Evolutionary conservation across 2,888 invertebrate species (phyloP), one percentile per base, ranked within the genome.

Genomic region (Patella caerulea): DNA sequence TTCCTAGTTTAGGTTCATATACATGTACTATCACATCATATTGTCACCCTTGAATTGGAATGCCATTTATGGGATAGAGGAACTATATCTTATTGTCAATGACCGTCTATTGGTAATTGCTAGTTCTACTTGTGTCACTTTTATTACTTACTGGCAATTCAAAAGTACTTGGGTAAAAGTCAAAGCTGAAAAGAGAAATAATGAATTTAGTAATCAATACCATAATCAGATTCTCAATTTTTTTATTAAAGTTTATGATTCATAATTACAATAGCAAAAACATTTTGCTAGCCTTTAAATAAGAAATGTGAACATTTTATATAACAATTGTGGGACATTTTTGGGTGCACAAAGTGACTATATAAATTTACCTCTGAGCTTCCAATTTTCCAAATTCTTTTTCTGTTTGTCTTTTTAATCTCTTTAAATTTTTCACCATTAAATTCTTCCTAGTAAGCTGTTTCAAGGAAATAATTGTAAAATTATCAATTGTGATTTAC

Each of bases 371-470:
- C 87, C 86, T 87, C 78, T 86, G 85, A 1, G 93, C 93, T 83
- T 93, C 93, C 2, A 86, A 83, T 76, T 91, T 91, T 15, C 90
- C 90, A 59, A 86, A 84, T 80, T 91, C 91, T 81, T 91, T 87
- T 73, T 92, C 92, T 17, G 90, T 80, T 73, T 88, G 89, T 81
- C 91, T 92, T 83, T 91, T 90, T 78, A 92, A 90, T 71, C 93
- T 87, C 82, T 93, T 93, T 75, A 94, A 85, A 86, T 94, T 94
- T 77, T 94, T 92, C 74, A 93, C 93, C 86, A 94, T 92, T 75
- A 93, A 92, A 85, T 94, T 94, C 87, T 94, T 94, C 54, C 94
- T 89, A 0, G 94, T 94, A n/a, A 94, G 90, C 90, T 92, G 93
- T 76, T 45, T 45, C 9, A 45, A 70, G 14, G 29, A 70, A 14